Base-by-base conservation (phyloP, 2,888 invertebrate genomes). In the Lamellibrachia columna region DNA sequence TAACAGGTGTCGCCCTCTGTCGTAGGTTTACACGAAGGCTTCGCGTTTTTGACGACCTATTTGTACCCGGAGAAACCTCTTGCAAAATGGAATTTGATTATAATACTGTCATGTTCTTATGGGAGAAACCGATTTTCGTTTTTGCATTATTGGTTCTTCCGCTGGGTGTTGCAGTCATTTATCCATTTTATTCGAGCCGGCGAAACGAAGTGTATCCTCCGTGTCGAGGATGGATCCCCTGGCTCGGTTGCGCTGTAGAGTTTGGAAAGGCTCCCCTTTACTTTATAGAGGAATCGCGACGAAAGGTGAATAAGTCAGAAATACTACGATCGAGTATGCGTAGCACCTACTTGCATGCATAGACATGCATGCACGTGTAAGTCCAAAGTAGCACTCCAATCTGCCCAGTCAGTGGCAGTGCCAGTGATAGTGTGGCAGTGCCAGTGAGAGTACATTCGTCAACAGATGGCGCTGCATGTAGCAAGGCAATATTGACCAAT, bases 221-320 rank as follows among this genome's bases (percentile, higher is more conserved):
- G 3, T 94, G 94, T 90, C 93, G 93, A 52, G 95, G 95, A 15
- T 95, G 95, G 95, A 93, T 96, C 53, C 96, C 96, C 7, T 96
- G 95, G 95, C 92, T 96, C 55, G 96, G 96, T 28, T 96, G 95
- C 93, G 96, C 96, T 2, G 91, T 96, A 90, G 95, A 95, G 91
- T 96, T 96, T 93, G 96, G 96, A 53, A 95, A 95, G 93, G 94
- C 93, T 90, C 96, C 96, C 2, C 93, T 96, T 28, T 92, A 93
- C 55, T 96, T 95, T 92, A 95, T 96, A 55, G 94, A 95, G 58
- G 91, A 94, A 91, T 95, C 95, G 92, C 93, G 94, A 91, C 93
- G 94, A 93, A 94, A 95, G 95, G 96, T 93, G 90, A 52, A 28
- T n/a, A 40, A 91, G 9, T 40, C 3, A 53, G 9, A 53, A 53